Percentiles rank a stretch among this genome's conserved stretches.
Conservation (phyloP, 2,113 vertebrate species). For the Herpailurus yagouaroundi region DNA sequence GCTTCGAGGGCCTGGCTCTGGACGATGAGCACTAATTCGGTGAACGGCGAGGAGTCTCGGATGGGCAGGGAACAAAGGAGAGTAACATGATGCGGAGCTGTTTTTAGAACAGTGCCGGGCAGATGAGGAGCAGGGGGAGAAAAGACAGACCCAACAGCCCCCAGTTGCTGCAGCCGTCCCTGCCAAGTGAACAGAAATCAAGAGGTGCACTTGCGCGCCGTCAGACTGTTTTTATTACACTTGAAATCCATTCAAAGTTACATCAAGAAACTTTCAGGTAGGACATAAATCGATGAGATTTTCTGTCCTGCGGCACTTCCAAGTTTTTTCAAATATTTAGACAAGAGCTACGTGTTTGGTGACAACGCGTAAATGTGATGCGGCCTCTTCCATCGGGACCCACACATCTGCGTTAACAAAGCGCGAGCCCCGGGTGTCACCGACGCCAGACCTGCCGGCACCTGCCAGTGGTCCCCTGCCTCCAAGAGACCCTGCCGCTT, state of each 20-base stretch:
- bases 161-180: too few species aligned
- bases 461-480: background rate
- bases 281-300: background rate
- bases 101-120: background rate
- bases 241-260: background rate
- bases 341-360: background rate
- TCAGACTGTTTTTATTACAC: background rate
- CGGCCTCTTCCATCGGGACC: too few species aligned
- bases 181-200: background rate
- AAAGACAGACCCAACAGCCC: background rate
- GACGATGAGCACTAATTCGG: background rate
- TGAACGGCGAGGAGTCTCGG: background rate
- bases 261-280: background rate
- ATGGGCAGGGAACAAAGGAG: background rate
- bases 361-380: background rate
- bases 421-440: rapidly evolving
- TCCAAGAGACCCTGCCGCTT: background rate
- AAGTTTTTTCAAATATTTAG: background rate
- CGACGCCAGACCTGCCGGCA: too few species aligned
- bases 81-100: background rate
- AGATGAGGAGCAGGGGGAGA: background rate
- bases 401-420: background rate
- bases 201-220: background rate
- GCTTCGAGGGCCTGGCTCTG: background rate
- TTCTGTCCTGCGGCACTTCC: background rate